Evolutionary conservation across 2,113 vertebrate species (phyloP).

Genomic region (Nannospalax galili): DNA sequence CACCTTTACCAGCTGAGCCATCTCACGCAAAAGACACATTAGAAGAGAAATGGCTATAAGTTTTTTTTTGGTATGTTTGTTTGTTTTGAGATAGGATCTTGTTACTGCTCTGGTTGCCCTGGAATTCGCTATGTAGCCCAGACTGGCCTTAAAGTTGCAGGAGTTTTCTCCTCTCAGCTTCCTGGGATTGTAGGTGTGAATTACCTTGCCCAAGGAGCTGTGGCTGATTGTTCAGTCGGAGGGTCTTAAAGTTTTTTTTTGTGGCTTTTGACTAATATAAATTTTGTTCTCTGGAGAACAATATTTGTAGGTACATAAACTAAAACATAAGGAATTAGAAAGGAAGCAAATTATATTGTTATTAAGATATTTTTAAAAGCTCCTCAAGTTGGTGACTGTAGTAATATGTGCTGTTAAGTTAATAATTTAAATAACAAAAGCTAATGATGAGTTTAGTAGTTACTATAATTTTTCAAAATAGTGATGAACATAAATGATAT

Average conservation of each 20-base stretch:
- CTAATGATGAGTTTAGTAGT: background rate
- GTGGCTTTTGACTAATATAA: background rate
- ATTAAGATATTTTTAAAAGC: background rate
- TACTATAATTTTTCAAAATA: background rate
- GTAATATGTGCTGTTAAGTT: background rate
- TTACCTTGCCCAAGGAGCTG: background rate
- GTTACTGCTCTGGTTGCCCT: background rate
- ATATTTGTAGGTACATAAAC: slow-evolving; percentile 6
- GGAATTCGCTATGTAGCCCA: background rate
- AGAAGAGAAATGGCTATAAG: background rate
- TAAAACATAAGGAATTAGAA: background rate
- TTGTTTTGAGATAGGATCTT: background rate
- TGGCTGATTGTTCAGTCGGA: background rate
- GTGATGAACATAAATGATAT: background rate
- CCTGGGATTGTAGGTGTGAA: background rate
- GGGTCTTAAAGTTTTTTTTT: background rate
- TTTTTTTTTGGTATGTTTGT: background rate
- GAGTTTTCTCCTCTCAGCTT: background rate
- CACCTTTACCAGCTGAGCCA: background rate
- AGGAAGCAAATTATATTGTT: slow-evolving; percentile 3
- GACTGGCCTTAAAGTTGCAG: background rate
- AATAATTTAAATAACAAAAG: slow-evolving; percentile 8
- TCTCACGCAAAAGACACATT: background rate
- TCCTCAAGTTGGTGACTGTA: background rate
- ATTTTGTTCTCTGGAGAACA: background rate